Conservation (phyloP, 2,113 vertebrate genomes). For the Oncorhynchus keta region DNA sequence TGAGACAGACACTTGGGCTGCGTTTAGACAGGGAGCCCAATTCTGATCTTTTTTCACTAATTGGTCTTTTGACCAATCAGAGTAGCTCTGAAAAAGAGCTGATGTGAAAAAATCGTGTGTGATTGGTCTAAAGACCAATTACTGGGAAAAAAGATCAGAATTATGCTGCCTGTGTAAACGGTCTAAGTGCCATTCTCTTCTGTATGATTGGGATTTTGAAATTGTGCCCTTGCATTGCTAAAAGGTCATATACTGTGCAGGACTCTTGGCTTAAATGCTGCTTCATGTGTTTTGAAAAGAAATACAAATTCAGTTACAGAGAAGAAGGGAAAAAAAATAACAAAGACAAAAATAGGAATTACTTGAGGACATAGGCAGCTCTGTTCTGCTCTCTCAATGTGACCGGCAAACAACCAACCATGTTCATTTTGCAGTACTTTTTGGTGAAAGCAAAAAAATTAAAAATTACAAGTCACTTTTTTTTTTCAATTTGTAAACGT, state of each 20-base stretch:
- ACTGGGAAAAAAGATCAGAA: too few relatives aligned
- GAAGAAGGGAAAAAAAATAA: neutral
- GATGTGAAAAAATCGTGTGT: too few relatives aligned
- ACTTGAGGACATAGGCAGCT: neutral
- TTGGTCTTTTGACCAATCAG: too few relatives aligned
- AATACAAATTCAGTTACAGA: neutral
- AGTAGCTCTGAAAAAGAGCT: too few relatives aligned
- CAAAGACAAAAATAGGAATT: neutral
- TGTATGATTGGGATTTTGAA: neutral
- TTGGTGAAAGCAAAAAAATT: conserved; percentile 23
- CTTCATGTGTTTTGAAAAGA: conserved; percentile 23
- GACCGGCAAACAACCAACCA: conserved; percentile 1
- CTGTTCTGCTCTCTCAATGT: neutral
- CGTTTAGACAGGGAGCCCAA: too few relatives aligned
- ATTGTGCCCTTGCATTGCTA: conserved; percentile 29
- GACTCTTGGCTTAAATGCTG: conserved; percentile 28
- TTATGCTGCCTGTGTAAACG: neutral
- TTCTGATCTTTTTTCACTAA: neutral
- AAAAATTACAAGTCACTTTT: conserved; percentile 17
- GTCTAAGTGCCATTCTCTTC: neutral
- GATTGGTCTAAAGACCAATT: too few relatives aligned
- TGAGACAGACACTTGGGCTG: too few relatives aligned
- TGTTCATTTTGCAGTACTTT: conserved; percentile 33
- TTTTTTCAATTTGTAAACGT: conserved; percentile 64
- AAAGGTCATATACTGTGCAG: conserved; percentile 24